These are phyloP conservation scores for Enteromius anoplus DNA, from an alignment of 2,797 vertebrate genomes.

Conservation along the genomic window DNA sequence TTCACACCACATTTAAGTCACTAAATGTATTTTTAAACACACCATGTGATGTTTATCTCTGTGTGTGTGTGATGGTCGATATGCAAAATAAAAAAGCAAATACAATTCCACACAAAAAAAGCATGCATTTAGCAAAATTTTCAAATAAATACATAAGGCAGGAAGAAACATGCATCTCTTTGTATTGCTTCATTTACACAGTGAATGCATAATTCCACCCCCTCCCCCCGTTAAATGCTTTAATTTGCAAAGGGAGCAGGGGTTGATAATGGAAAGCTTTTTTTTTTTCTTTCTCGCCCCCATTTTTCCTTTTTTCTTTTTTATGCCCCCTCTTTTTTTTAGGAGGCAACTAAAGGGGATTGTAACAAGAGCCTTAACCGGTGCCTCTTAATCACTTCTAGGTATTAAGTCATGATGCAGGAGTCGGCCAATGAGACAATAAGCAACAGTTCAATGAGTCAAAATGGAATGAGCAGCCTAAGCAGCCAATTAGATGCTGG, in stretches of 20 bases:
- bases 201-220: conserved; percentile 85
- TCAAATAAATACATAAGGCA: conserved; percentile 9
- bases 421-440: conserved; percentile 99
- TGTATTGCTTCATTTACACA: conserved; percentile 94
- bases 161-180: conserved; percentile 78
- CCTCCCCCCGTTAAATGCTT: conserved; percentile 79
- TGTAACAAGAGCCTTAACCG: conserved; percentile 93
- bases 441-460: conserved; percentile 99
- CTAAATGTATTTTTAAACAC: conserved; percentile 6
- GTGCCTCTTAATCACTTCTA: conserved; percentile 99
- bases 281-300: conserved; percentile 20
- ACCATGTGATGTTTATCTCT: background rate
- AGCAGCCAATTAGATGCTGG: conserved; percentile 99
- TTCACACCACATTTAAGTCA: conserved; percentile 2
- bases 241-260: conserved; percentile 96
- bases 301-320: conserved; percentile 12
- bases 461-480: conserved; percentile 99
- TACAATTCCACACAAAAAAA: background rate
- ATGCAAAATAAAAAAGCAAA: background rate
- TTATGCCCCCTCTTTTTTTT: conserved; percentile 27
- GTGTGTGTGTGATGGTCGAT: background rate
- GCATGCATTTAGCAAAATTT: conserved; percentile 58
- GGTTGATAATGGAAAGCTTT: conserved; percentile 89
- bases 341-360: conserved; percentile 61
- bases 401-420: conserved; percentile 99